Conservation (phyloP, 2,113 vertebrate genomes). For the Pedionomus torquatus region DNA sequence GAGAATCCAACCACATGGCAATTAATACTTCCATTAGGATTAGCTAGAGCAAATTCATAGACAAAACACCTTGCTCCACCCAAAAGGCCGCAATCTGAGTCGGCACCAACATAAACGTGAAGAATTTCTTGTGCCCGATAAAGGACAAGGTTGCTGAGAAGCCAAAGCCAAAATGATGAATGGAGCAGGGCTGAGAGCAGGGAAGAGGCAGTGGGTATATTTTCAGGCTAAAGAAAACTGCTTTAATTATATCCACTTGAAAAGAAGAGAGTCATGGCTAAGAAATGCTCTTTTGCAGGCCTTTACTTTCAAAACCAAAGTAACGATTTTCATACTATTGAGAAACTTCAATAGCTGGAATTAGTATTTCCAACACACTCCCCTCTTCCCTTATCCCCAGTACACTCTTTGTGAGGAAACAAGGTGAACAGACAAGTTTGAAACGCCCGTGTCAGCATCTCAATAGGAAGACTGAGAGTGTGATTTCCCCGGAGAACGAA, state of each 20-base stretch:
- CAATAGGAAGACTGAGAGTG: not conserved
- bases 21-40: not conserved
- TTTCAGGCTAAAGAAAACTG: not conserved
- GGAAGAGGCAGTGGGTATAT: not conserved
- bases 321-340: not conserved
- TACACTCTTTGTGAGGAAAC: not conserved
- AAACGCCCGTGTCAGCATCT: not conserved
- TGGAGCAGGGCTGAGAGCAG: not conserved
- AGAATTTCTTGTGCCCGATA: not conserved
- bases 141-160: not conserved
- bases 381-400: not conserved
- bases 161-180: not conserved
- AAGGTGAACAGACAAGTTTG: not conserved
- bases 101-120: not conserved
- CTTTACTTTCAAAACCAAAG: not conserved
- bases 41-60: not conserved
- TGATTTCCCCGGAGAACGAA: not conserved
- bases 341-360: not conserved
- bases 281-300: not conserved
- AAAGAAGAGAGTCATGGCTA: not conserved
- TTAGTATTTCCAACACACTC: not conserved
- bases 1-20: not conserved
- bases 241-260: not conserved
- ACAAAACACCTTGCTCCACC: not conserved
- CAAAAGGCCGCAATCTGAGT: not conserved